These are phyloP conservation scores for Lasiurus cinereus DNA, from an alignment of 2,113 vertebrate species.

Conservation along the genomic window DNA sequence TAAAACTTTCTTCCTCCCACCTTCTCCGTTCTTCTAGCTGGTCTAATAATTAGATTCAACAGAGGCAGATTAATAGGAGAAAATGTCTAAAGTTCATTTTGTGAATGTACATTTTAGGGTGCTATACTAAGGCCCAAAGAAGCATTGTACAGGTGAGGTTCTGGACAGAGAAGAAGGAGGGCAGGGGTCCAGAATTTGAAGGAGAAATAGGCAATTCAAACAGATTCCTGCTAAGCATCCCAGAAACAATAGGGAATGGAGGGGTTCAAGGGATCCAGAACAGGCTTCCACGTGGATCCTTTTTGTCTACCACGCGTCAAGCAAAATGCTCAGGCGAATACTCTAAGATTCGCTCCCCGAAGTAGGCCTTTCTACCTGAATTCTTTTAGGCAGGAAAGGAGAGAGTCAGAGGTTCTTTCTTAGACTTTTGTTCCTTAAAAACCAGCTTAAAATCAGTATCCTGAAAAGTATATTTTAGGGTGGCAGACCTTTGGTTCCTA, in stretches of 20 bases:
- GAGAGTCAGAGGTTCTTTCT: background rate
- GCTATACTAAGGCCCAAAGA: background rate
- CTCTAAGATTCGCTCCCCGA: background rate
- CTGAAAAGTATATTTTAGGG: background rate
- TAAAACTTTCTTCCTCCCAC: background rate
- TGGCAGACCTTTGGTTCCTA: background rate
- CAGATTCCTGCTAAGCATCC: background rate
- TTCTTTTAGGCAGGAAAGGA: background rate
- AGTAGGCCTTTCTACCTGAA: background rate
- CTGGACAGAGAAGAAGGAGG: background rate
- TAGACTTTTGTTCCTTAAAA: background rate
- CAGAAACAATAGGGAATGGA: background rate
- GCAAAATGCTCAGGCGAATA: background rate
- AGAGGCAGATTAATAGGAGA: background rate
- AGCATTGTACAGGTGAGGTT: background rate
- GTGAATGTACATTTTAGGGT: background rate
- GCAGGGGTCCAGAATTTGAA: background rate
- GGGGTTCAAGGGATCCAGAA: background rate
- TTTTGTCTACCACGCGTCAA: background rate
- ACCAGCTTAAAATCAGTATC: background rate
- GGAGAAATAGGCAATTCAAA: background rate
- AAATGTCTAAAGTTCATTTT: background rate
- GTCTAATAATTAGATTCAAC: background rate
- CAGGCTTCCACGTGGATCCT: background rate
- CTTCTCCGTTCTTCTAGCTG: background rate